These are phyloP conservation scores for Stichodactyla mertensii DNA, from an alignment of 64 coral and sea anemone genomes.

Conservation along the genomic window DNA sequence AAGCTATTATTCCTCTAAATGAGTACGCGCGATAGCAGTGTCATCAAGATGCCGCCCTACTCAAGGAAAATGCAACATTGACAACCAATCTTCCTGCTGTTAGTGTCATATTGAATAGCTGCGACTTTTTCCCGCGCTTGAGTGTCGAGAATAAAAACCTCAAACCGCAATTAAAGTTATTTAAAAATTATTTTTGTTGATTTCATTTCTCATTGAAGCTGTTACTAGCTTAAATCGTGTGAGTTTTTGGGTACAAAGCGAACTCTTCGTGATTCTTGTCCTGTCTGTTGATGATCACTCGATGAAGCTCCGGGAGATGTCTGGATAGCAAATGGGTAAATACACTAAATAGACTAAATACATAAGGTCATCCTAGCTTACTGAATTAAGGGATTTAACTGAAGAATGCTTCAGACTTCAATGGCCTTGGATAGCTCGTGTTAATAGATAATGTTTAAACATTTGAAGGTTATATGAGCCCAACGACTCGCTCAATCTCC, in stretches of 20 bases:
- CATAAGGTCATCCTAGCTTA: conserved; percentile 15
- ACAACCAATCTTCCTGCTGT: not conserved
- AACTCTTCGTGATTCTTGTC: not conserved
- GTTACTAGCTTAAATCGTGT: not conserved
- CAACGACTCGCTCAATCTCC: not conserved
- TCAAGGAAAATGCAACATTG: not conserved
- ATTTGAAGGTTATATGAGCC: not conserved
- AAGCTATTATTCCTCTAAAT: conserved; percentile 27
- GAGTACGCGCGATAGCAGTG: conserved; percentile 1
- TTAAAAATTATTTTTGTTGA: not conserved
- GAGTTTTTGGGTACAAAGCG: not conserved
- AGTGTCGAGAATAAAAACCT: not conserved
- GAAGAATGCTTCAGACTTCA: not conserved
- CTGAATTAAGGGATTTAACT: conserved; percentile 5
- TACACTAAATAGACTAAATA: conserved; percentile 1
- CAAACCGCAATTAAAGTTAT: not conserved
- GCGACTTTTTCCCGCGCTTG: not conserved
- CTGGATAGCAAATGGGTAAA: not conserved
- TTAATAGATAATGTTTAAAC: not conserved
- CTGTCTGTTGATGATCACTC: conserved; percentile 16
- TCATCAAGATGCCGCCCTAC: conserved; percentile 22
- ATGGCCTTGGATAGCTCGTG: not conserved
- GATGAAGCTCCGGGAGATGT: conserved; percentile 20
- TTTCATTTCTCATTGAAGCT: not conserved
- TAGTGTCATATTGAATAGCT: not conserved